A percentile compares a stretch with the other conserved stretches of the same genome.
Evolutionary conservation across 2,113 vertebrate genomes (phyloP).

Genomic region (Machaerirhynchus nigripectus): DNA sequence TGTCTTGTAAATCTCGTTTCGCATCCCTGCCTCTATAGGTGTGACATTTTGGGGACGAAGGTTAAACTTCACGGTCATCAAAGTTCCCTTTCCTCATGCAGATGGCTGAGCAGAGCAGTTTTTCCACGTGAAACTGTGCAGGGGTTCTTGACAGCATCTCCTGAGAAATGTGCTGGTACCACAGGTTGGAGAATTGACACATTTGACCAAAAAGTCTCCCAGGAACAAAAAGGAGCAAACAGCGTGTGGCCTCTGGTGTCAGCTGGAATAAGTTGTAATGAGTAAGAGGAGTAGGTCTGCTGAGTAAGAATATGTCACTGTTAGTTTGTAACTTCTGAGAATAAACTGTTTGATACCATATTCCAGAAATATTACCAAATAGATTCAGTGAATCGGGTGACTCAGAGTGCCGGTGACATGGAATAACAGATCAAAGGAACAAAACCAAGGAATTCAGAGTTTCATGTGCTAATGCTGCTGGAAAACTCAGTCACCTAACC

Average conservation of each 20-base stretch:
- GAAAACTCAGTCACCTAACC: neutral
- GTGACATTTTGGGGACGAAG: neutral
- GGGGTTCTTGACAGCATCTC: neutral
- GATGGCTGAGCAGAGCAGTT: neutral
- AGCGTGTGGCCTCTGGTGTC: accelerated
- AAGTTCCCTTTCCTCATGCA: neutral
- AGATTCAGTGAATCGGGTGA: neutral
- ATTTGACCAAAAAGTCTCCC: neutral
- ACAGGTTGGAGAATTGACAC: neutral
- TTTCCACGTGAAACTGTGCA: neutral
- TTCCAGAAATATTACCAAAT: slow-evolving; percentile 13
- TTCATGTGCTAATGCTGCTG: neutral
- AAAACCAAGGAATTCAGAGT: neutral
- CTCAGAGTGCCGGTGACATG: neutral
- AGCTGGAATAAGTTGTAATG: neutral
- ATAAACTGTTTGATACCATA: neutral
- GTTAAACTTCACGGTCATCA: neutral
- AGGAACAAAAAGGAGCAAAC: neutral
- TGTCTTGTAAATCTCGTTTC: neutral
- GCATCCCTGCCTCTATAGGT: accelerated
- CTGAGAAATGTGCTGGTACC: neutral
- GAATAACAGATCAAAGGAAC: neutral
- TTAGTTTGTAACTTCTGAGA: neutral
- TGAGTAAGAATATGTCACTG: neutral
- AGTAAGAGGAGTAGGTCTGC: neutral